Conservation (phyloP, 2,113 vertebrate genomes). For the Ivindomyrus marchei region DNA sequence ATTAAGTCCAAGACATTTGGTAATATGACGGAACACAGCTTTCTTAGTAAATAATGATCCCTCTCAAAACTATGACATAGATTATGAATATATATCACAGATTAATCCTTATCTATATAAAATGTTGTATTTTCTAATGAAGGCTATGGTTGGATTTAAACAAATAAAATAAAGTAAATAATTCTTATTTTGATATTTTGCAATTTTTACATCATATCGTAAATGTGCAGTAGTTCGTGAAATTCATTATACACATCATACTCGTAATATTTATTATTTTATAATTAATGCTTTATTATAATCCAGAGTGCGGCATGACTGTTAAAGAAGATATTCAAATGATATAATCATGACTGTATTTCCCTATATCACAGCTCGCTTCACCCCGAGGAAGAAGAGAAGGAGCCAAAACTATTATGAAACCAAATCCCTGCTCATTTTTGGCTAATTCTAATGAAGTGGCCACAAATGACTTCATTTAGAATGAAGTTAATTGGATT, state of each 20-base stretch:
- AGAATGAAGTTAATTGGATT: constrained; percentile 84
- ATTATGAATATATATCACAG: constrained; percentile 40
- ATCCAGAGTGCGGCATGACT: constrained; percentile 24
- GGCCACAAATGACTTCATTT: constrained; percentile 73
- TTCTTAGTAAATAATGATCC: constrained; percentile 52
- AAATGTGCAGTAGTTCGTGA: not conserved
- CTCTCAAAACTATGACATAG: constrained; percentile 33
- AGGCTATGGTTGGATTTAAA: not conserved
- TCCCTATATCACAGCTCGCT: constrained; percentile 44
- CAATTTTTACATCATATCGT: not conserved
- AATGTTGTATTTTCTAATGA: constrained; percentile 31
- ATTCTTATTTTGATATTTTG: not conserved
- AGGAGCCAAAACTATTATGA: constrained; percentile 38
- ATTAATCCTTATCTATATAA: constrained; percentile 34
- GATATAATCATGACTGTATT: constrained; percentile 39
- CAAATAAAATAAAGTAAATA: not conserved
- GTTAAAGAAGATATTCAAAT: constrained; percentile 36
- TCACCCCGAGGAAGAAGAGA: constrained; percentile 37
- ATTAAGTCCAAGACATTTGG: not conserved
- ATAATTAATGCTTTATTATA: not conserved
- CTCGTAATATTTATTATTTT: not conserved
- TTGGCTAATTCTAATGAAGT: constrained; percentile 70
- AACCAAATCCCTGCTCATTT: constrained; percentile 43
- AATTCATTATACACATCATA: not conserved
- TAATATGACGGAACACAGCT: not conserved